Evolutionary conservation across 2,797 vertebrate genomes (phyloP), one percentile per base, ranked within the genome.

Genomic region (Argya squamiceps): DNA sequence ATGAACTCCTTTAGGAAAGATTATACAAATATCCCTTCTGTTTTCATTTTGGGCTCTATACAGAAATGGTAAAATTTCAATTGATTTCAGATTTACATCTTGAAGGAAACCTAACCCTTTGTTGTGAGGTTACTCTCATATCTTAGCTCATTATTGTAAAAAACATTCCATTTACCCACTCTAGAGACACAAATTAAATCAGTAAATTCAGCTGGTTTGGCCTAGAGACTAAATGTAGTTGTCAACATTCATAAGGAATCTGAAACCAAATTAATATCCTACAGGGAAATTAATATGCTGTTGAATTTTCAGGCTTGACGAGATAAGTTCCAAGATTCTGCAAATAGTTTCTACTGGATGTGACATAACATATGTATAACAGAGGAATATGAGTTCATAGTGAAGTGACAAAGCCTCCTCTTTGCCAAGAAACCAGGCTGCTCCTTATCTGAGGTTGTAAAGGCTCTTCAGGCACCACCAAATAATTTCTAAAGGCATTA

Each of bases 151-250:
- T 94, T 92, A 89, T 90, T 81, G 43, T 84, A 29, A 84, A 95
- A 93, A 84, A 62, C 7, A 55, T 85, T 92, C 65, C 32, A 62
- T 91, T 84, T 87, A 63, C n/a, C 22, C 36, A 49, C 92, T 93
- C 94, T 26, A 47, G 94, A 94, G 94, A 32, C 91, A 36, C 60
- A 84, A 89, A 97, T 96, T 96, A 96, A 95, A 93, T 96, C 92
- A 94, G 87, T 83, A 90, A 89, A 94, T 53, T 88, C 69, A 67
- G 76, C 85, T 60, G 64, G 55, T 77, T 92, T 83, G 94, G 79
- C 81, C 89, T 86, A 41, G 75, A 74, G 91, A 96, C 68, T 89
- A 34, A 85, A 64, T 74, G 84, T 86, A 82, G 80, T 93, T 95
- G 94, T 97, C 95, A 93, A 80, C 89, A 94, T 93, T 93, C 93